These are phyloP conservation scores for Nansenia antarctica DNA, from an alignment of 2,113 vertebrate genomes.

Conservation along the genomic window DNA sequence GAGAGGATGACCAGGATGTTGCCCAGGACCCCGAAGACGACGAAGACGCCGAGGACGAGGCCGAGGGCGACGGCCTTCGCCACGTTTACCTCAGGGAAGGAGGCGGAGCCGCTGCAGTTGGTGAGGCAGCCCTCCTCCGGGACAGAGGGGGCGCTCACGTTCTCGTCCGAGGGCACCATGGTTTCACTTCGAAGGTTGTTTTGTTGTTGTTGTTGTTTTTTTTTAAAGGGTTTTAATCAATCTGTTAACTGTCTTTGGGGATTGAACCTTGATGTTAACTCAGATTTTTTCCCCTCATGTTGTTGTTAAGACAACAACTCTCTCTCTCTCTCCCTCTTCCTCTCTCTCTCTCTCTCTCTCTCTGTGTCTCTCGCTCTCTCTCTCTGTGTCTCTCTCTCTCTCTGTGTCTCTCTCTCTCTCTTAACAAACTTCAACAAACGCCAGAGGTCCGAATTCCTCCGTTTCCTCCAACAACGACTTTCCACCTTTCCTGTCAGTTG, in stretches of 20 bases:
- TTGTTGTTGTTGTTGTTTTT: background rate
- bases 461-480: too few species aligned
- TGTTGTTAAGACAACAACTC: too few species aligned
- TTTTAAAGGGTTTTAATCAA: background rate
- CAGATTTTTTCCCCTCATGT: slow-evolving; percentile 23
- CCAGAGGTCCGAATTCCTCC: background rate
- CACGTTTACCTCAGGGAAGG: slow-evolving; percentile 69
- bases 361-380: too few species aligned
- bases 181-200: background rate
- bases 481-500: slow-evolving; percentile 17
- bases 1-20: slow-evolving; percentile 96
- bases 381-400: too few species aligned
- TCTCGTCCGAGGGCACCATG: slow-evolving; percentile 81
- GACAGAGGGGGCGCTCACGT: slow-evolving; percentile 55
- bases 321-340: too few species aligned
- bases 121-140: slow-evolving; percentile 75
- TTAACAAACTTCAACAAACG: slow-evolving; percentile 2
- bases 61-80: slow-evolving; percentile 83
- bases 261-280: background rate
- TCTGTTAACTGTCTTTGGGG: slow-evolving; percentile 6
- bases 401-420: too few species aligned
- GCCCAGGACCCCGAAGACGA: slow-evolving; percentile 89
- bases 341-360: too few species aligned
- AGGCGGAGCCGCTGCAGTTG: slow-evolving; percentile 83
- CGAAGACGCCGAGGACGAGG: slow-evolving; percentile 83